Evolutionary conservation across 2,113 vertebrate genomes (phyloP).

Genomic region (Connochaetes taurinus): DNA sequence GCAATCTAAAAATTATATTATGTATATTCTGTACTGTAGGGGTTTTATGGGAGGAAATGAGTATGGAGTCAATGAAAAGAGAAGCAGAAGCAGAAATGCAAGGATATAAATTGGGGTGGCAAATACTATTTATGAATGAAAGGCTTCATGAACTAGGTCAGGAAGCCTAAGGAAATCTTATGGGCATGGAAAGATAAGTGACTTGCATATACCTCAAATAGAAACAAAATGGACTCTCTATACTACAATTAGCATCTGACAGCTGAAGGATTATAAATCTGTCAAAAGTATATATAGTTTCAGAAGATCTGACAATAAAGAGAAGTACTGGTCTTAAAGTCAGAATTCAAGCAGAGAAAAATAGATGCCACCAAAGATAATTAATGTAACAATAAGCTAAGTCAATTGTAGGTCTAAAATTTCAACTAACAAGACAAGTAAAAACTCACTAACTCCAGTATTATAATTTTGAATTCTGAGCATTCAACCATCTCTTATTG

Average conservation of each 20-base stretch:
- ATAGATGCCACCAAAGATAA: background rate
- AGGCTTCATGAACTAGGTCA: background rate
- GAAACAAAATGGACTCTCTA: background rate
- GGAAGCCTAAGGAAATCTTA: background rate
- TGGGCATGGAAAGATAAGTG: background rate
- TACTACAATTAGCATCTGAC: background rate
- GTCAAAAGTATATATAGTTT: background rate
- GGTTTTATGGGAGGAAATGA: background rate
- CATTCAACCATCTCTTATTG: background rate
- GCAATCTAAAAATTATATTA: background rate
- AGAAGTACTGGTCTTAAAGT: background rate
- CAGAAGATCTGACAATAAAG: background rate
- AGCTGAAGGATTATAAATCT: background rate
- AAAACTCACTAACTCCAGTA: background rate
- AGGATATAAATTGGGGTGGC: background rate
- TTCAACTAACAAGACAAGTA: background rate
- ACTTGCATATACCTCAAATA: background rate
- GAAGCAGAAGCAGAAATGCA: background rate
- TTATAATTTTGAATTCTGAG: background rate
- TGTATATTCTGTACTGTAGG: background rate
- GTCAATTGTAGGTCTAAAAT: background rate
- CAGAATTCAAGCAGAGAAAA: slow-evolving; percentile 8
- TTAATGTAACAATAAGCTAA: background rate
- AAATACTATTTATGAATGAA: slow-evolving; percentile 1
- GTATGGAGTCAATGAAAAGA: background rate